Evolutionary conservation across 2,113 vertebrate genomes (phyloP).

Genomic region (Pangasianodon gigas): DNA sequence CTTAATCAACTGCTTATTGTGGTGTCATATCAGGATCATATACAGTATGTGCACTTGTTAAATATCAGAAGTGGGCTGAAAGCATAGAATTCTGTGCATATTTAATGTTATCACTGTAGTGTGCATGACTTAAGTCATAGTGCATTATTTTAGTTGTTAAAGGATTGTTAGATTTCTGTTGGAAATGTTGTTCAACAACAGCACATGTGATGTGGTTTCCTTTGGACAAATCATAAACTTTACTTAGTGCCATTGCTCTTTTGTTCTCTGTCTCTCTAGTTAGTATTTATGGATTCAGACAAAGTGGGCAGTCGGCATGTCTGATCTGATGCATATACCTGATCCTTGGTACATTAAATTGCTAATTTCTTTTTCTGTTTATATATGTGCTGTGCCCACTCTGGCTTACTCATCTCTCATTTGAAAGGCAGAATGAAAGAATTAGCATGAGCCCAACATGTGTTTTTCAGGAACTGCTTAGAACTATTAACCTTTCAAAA

Average conservation of each 20-base stretch:
- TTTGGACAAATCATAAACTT: not conserved
- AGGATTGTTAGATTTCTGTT: not conserved
- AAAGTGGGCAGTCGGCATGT: slow-evolving; percentile 16
- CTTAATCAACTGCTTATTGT: slow-evolving; percentile 9
- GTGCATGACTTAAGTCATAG: not conserved
- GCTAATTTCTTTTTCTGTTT: slow-evolving; percentile 22
- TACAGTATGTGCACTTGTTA: not conserved
- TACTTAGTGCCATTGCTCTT: not conserved
- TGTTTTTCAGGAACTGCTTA: not conserved
- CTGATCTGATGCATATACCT: slow-evolving; percentile 6
- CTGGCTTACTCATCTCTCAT: not conserved
- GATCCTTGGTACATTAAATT: slow-evolving; percentile 4
- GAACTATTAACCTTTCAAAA: not conserved
- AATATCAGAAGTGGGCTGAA: not conserved
- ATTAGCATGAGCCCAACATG: slow-evolving; percentile 5
- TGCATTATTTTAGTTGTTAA: not conserved
- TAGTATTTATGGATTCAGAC: slow-evolving; percentile 17
- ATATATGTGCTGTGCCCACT: slow-evolving; percentile 9
- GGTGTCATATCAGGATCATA: slow-evolving; percentile 15
- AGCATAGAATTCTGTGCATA: not conserved
- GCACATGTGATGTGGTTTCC: not conserved
- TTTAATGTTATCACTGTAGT: not conserved
- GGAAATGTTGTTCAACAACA: not conserved
- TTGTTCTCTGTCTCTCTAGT: slow-evolving; percentile 13
- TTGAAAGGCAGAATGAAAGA: not conserved